These are phyloP conservation scores for Autographa pulchrina DNA, from an alignment of 2,888 invertebrate species.

Conservation along the genomic window DNA sequence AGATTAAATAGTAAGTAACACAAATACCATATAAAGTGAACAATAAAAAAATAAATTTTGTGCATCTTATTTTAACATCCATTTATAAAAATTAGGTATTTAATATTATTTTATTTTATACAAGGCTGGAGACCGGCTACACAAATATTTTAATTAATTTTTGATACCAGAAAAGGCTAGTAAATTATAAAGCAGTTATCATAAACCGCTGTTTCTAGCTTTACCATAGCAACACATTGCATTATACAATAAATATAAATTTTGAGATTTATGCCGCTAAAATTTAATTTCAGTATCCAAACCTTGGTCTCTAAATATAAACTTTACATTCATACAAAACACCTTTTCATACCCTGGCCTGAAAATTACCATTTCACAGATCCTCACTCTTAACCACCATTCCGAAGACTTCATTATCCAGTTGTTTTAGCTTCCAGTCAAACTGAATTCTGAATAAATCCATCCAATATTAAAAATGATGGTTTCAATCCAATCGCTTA, in stretches of 20 bases:
- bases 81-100: background rate
- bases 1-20: background rate
- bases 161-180: background rate
- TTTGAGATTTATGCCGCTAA: background rate
- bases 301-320: conserved; percentile 19
- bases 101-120: background rate
- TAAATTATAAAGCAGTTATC: too few species aligned
- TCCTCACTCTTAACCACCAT: conserved; percentile 17
- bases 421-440: background rate
- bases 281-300: background rate
- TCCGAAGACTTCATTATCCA: background rate
- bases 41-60: background rate
- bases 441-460: conserved; percentile 22
- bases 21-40: background rate
- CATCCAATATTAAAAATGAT: conserved; percentile 21
- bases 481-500: conserved; percentile 27
- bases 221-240: background rate
- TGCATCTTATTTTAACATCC: conserved; percentile 8
- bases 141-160: background rate
- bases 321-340: conserved; percentile 29
- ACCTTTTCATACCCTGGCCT: conserved; percentile 13
- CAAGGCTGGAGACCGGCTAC: background rate
- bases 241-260: background rate
- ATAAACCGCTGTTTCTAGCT: background rate
- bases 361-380: background rate